Evolutionary conservation across 2,113 vertebrate species (phyloP).

Genomic region (Lampris megalopsis): DNA sequence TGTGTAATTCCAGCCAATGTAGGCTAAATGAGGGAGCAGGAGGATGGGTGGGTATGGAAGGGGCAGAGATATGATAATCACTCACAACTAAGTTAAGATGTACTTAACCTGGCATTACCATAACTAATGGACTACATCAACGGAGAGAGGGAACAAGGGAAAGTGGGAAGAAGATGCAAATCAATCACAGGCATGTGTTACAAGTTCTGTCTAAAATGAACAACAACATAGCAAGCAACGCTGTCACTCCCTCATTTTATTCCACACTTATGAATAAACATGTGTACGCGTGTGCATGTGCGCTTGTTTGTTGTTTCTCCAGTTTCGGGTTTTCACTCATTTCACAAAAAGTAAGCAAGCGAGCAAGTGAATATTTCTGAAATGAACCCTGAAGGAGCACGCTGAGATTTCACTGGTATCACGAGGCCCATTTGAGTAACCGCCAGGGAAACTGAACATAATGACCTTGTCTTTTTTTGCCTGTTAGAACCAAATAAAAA

Average conservation of each 20-base stretch:
- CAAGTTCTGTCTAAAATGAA: slow-evolving; percentile 12
- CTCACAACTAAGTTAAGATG: slow-evolving; percentile 60
- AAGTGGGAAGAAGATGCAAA: slow-evolving; percentile 26
- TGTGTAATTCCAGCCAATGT: slow-evolving; percentile 1
- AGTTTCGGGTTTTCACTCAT: neutral
- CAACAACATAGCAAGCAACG: slow-evolving; percentile 23
- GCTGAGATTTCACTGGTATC: too few species aligned
- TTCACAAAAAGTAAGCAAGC: neutral
- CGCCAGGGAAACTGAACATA: too few species aligned
- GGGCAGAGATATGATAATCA: slow-evolving; percentile 46
- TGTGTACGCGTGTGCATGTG: too few species aligned
- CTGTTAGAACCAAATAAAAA: too few species aligned
- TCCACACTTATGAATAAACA: neutral
- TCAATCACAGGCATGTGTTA: slow-evolving; percentile 55
- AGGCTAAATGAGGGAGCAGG: too few species aligned
- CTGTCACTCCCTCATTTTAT: neutral
- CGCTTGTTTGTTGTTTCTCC: neutral
- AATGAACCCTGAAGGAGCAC: too few species aligned
- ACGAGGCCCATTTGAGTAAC: too few species aligned
- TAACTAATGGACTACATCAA: slow-evolving; percentile 59
- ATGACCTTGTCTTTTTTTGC: too few species aligned
- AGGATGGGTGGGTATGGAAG: too few species aligned
- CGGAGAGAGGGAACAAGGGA: slow-evolving; percentile 6
- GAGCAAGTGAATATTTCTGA: too few species aligned
- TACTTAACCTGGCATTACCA: slow-evolving; percentile 66